phyloP scores from a whole-genome alignment of 2,113 vertebrate species.

The Donacobius atricapilla region DNA sequence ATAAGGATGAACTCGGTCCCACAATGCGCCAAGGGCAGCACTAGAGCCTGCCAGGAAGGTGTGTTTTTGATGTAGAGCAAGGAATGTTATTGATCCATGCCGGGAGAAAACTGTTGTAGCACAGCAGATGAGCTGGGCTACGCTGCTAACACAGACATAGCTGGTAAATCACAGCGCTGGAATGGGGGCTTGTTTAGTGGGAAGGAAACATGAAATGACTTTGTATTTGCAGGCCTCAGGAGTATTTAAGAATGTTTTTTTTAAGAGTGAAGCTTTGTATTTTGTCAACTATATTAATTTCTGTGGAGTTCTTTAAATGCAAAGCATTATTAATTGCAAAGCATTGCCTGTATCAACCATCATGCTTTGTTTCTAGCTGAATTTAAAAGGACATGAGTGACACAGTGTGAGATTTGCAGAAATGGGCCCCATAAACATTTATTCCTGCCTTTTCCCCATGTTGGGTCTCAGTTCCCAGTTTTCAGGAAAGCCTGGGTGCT shows the following conservation, averaged over 20 bases:
- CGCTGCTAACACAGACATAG: not conserved
- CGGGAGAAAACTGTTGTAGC: not conserved
- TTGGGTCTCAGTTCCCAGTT: not conserved
- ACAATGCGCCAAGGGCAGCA: constrained; percentile 4
- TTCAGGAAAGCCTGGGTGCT: not conserved
- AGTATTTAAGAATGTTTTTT: not conserved
- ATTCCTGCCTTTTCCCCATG: not conserved
- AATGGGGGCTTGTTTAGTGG: not conserved
- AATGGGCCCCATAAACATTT: not conserved
- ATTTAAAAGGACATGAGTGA: not conserved
- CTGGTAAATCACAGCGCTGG: not conserved
- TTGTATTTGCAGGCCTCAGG: not conserved
- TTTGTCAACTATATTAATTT: not conserved
- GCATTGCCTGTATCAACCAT: not conserved
- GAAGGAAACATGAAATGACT: not conserved
- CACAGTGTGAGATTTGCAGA: not conserved
- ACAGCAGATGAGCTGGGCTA: not conserved
- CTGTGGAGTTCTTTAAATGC: not conserved
- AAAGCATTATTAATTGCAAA: not conserved
- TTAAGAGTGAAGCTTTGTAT: not conserved
- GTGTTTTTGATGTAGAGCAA: constrained; percentile 32
- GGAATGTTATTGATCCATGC: constrained; percentile 32
- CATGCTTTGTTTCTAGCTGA: rapidly evolving
- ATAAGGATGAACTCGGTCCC: constrained; percentile 11
- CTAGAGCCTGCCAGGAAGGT: not conserved